Evolutionary conservation across 1,140 invertebrate genomes (phyloP).

Genomic region (Copidosoma floridanum): DNA sequence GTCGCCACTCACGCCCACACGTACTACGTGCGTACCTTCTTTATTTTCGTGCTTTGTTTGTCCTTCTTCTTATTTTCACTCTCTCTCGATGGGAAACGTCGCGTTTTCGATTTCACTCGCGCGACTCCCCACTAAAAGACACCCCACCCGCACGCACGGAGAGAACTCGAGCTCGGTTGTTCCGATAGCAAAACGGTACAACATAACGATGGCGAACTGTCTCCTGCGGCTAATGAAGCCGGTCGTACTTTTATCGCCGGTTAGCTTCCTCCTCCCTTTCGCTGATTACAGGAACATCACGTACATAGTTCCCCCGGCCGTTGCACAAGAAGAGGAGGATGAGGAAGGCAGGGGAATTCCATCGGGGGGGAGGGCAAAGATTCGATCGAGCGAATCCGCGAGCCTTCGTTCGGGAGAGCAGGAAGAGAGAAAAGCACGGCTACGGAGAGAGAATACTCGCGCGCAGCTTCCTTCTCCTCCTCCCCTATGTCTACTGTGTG

Average conservation of each 20-base stretch:
- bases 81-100: no score
- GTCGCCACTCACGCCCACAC: constrained; percentile 5
- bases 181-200: background rate
- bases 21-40: no score
- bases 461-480: constrained; percentile 3
- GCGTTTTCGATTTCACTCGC: constrained; percentile 24
- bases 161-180: no score
- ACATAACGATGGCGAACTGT: no score
- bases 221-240: background rate
- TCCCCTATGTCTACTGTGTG: constrained; percentile 9
- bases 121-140: constrained; percentile 12
- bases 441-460: constrained; percentile 6
- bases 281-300: no score
- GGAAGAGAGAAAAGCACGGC: constrained; percentile 1
- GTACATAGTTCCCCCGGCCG: no score
- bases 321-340: background rate
- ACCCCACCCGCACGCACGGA: no score
- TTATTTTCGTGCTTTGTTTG: no score
- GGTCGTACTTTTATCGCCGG: background rate
- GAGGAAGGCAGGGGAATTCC: constrained; percentile 13
- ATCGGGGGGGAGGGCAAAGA: no score
- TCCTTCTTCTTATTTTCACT: no score
- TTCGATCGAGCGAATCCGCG: constrained; percentile 13
- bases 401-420: background rate
- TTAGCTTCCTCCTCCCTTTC: background rate